These are phyloP conservation scores for Nectonema munidae DNA, from an alignment of 2,888 invertebrate species.

Conservation along the genomic window DNA sequence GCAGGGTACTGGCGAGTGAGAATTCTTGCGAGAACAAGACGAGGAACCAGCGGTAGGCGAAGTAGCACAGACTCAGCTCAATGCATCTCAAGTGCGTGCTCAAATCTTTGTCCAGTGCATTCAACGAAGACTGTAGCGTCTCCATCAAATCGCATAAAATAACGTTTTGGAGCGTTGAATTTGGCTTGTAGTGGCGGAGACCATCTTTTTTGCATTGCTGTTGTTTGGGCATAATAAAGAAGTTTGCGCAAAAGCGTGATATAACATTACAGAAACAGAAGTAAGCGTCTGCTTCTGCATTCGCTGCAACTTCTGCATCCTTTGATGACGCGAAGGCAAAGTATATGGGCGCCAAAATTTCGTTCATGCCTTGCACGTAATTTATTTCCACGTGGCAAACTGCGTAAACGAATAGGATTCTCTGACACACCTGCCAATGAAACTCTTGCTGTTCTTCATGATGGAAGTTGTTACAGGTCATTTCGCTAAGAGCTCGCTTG, in stretches of 20 bases:
- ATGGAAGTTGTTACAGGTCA: too few species aligned
- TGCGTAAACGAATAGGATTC: conserved; percentile 78
- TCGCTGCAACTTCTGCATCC: too few species aligned
- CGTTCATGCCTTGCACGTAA: conserved; percentile 81
- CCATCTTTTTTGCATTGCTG: too few species aligned
- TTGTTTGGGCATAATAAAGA: too few species aligned
- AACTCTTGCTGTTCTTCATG: conserved; percentile 53
- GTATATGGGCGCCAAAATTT: conserved; percentile 89
- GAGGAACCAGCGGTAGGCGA: conserved; percentile 70
- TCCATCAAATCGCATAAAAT: conserved; percentile 33
- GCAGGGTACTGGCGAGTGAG: conserved; percentile 43
- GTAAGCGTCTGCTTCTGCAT: too few species aligned
- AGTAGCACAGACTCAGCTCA: conserved; percentile 70
- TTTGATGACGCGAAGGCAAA: conserved; percentile 74
- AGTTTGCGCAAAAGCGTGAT: too few species aligned
- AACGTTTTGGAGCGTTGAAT: too few species aligned
- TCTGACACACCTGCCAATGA: conserved; percentile 66
- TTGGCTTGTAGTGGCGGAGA: too few species aligned
- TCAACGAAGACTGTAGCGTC: conserved; percentile 39
- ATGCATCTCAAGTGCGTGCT: conserved; percentile 43
- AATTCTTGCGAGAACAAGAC: conserved; percentile 80
- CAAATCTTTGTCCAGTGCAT: conserved; percentile 39
- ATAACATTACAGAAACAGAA: too few species aligned
- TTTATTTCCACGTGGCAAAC: conserved; percentile 89
- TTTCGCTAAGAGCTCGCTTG: too few species aligned